These are phyloP conservation scores for Dascillus cervinus DNA, from an alignment of 2,888 invertebrate species.

Conservation along the genomic window DNA sequence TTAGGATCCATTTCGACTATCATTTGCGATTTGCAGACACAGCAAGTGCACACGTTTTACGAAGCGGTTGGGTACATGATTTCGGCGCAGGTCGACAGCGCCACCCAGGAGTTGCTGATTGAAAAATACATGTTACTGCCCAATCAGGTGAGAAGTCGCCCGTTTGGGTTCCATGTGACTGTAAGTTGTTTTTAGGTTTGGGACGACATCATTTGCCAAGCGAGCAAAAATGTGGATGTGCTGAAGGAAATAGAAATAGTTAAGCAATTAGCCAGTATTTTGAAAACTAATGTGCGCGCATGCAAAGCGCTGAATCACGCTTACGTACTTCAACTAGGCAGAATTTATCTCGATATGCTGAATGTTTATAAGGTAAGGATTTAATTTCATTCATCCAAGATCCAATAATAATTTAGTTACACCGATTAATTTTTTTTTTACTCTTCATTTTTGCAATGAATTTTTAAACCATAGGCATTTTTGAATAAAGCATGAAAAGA, in stretches of 20 bases:
- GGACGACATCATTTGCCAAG: constrained; percentile 97
- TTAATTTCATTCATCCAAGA: neutral
- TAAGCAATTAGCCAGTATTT: constrained; percentile 93
- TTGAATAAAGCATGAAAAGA: too few species aligned
- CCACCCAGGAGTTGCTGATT: constrained; percentile 87
- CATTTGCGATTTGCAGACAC: constrained; percentile 96
- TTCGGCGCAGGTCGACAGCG: constrained; percentile 85
- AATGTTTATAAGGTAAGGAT: constrained; percentile 89
- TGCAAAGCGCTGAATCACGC: constrained; percentile 96
- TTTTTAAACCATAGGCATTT: too few species aligned
- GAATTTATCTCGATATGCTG: constrained; percentile 98
- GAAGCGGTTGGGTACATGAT: constrained; percentile 99
- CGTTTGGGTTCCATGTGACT: neutral
- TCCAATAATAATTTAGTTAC: neutral
- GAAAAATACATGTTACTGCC: constrained; percentile 97
- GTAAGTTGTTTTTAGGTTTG: constrained; percentile 49
- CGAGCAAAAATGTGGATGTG: constrained; percentile 93
- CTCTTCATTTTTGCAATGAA: too few species aligned
- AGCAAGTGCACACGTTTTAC: constrained; percentile 99
- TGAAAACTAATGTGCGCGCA: constrained; percentile 98
- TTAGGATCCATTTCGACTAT: constrained; percentile 92
- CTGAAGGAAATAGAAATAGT: constrained; percentile 94
- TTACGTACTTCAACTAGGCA: constrained; percentile 88
- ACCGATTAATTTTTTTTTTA: too few species aligned
- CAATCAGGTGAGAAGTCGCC: constrained; percentile 62